Percentiles rank a stretch among this genome's conserved stretches.
phyloP scores from a whole-genome alignment of 1,140 invertebrate species.

The Lordiphosa clarofinis region DNA sequence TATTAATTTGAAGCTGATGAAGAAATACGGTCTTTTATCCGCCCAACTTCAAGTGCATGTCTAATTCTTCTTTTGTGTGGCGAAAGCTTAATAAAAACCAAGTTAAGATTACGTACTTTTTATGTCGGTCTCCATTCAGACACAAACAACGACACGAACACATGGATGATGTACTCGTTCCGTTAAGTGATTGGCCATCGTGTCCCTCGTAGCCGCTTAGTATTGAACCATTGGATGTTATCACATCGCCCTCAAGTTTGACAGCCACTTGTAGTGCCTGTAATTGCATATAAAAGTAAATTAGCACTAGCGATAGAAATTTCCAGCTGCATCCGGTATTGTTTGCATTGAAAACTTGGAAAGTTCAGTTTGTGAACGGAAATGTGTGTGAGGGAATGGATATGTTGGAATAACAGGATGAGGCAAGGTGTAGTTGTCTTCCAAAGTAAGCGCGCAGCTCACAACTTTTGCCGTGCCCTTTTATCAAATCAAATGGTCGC shows the following conservation, averaged over 20 bases:
- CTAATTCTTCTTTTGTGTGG: slow-evolving; percentile 4
- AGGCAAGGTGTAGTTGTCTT: background rate
- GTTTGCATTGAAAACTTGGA: slow-evolving; percentile 19
- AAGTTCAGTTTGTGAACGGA: slow-evolving; percentile 25
- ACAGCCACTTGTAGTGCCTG: slow-evolving; percentile 92
- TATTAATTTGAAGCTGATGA: too few relatives aligned
- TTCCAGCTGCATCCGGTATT: slow-evolving; percentile 1
- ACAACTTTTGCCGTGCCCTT: too few relatives aligned
- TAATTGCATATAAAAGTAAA: slow-evolving; percentile 41
- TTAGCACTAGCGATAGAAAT: slow-evolving; percentile 11
- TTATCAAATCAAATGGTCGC: too few relatives aligned
- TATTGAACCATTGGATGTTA: slow-evolving; percentile 92
- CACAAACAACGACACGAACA: slow-evolving; percentile 90
- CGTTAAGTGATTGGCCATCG: slow-evolving; percentile 82
- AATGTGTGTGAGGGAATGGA: slow-evolving; percentile 4
- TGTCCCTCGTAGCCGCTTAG: slow-evolving; percentile 84
- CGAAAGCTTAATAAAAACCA: slow-evolving; percentile 14
- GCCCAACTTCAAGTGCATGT: slow-evolving; percentile 3
- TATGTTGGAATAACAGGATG: background rate
- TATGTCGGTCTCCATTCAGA: slow-evolving; percentile 83
- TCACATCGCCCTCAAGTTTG: slow-evolving; percentile 95
- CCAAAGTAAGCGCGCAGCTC: too few relatives aligned
- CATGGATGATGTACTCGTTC: slow-evolving; percentile 86
- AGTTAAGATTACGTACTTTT: slow-evolving; percentile 76
- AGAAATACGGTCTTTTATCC: too few relatives aligned